A percentile compares a stretch with the other conserved stretches of the same genome.
These are phyloP conservation scores for Oxyruncus cristatus DNA, from an alignment of 2,113 vertebrate genomes.

Conservation along the genomic window DNA sequence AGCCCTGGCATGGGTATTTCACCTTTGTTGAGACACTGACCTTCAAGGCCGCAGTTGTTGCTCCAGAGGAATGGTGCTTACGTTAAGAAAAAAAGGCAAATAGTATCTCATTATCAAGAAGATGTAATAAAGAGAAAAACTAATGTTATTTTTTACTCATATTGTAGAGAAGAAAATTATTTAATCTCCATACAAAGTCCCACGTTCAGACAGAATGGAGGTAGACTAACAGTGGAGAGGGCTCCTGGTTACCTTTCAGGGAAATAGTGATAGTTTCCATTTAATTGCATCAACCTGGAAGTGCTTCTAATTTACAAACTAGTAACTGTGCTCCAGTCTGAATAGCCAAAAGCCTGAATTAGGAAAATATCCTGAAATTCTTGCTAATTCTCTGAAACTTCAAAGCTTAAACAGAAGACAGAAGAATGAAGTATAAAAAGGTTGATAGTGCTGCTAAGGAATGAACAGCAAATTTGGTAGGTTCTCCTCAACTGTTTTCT, in stretches of 20 bases:
- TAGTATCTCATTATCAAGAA: neutral
- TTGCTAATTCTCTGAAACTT: neutral
- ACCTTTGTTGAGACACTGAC: neutral
- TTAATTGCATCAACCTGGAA: neutral
- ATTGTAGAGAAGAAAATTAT: neutral
- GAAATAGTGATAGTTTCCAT: neutral
- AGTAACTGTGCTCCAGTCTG: neutral
- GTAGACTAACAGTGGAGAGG: neutral
- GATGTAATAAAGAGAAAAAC: neutral
- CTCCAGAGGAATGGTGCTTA: neutral
- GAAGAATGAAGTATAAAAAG: neutral
- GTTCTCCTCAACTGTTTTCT: neutral
- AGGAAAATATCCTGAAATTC: neutral
- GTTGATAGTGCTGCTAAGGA: neutral
- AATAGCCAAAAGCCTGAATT: neutral
- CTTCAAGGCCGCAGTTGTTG: neutral
- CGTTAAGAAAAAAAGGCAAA: neutral
- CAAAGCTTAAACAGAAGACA: neutral
- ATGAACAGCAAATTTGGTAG: neutral
- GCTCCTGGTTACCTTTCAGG: neutral
- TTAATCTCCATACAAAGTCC: neutral
- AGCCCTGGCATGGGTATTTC: neutral
- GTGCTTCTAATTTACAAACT: neutral
- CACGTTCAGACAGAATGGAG: neutral
- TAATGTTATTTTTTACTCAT: neutral